Evolutionary conservation across 2,888 invertebrate genomes (phyloP).

Genomic region (Drosophila cognata): DNA sequence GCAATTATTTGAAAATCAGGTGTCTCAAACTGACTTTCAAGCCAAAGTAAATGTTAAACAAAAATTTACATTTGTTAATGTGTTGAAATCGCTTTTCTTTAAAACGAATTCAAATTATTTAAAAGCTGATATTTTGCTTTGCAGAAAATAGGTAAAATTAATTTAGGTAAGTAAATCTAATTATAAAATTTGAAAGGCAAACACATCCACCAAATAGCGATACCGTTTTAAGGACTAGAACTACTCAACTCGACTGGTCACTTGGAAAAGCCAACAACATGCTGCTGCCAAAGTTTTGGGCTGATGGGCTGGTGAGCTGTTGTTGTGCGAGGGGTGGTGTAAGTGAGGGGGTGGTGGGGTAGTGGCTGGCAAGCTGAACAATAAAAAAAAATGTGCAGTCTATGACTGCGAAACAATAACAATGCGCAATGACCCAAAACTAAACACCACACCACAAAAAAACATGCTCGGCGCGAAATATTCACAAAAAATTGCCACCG

Average conservation of each 20-base stretch:
- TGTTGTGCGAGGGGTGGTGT: not conserved
- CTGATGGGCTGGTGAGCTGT: not conserved
- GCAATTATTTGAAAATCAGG: not conserved
- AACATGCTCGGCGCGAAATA: slow-evolving; percentile 13
- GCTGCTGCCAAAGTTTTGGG: slow-evolving; percentile 26
- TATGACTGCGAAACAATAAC: slow-evolving; percentile 69
- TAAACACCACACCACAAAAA: slow-evolving; percentile 56
- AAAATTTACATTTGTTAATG: not conserved
- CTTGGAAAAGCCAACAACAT: not conserved
- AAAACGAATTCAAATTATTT: not conserved
- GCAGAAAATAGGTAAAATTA: not conserved
- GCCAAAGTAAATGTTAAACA: not conserved
- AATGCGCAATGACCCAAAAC: slow-evolving; percentile 76
- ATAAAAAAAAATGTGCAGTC: slow-evolving; percentile 66
- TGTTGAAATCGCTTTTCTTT: not conserved
- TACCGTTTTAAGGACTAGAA: slow-evolving; percentile 6
- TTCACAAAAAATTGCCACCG: slow-evolving; percentile 33
- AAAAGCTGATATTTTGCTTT: not conserved
- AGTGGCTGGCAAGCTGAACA: slow-evolving; percentile 40
- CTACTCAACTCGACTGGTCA: slow-evolving; percentile 1
- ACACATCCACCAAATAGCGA: not conserved
- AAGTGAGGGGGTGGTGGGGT: not conserved
- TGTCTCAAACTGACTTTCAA: not conserved
- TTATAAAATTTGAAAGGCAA: not conserved
- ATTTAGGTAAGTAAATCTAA: not conserved